These are phyloP conservation scores for Syrista parreyssii DNA, from an alignment of 2,888 invertebrate genomes.

Conservation along the genomic window DNA sequence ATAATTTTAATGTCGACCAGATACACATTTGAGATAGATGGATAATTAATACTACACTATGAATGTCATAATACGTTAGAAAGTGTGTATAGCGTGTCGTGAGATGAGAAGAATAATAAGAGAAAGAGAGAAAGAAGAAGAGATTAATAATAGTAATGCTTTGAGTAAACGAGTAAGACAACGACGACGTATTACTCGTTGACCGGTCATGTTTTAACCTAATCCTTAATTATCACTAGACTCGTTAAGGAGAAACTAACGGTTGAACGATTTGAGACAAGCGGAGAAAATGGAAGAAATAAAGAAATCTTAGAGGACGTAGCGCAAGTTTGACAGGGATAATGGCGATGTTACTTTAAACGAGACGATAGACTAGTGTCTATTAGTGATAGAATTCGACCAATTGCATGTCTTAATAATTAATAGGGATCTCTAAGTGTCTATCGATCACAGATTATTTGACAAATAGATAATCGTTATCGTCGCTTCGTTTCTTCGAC, in stretches of 20 bases:
- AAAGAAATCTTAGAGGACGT: background rate
- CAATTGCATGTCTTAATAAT: conserved; percentile 58
- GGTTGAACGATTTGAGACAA: background rate
- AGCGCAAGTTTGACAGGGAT: background rate
- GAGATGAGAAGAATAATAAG: conserved; percentile 1
- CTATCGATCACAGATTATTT: background rate
- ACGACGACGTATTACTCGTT: conserved; percentile 7
- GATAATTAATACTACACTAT: background rate
- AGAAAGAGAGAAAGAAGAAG: background rate
- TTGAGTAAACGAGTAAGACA: background rate
- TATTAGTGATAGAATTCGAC: conserved; percentile 56
- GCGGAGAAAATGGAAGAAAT: background rate
- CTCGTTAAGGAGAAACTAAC: background rate
- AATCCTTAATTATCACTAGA: background rate
- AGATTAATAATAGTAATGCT: conserved; percentile 9
- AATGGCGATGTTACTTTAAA: background rate
- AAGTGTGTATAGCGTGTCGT: background rate
- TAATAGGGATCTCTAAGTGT: conserved; percentile 7
- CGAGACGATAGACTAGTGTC: conserved; percentile 35
- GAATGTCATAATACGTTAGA: background rate
- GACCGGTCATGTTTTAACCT: background rate
- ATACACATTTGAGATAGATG: background rate
- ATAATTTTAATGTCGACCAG: background rate
- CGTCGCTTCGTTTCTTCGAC: background rate
- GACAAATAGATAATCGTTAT: background rate